Percentiles rank a stretch among this genome's conserved stretches.
Evolutionary conservation across 2,888 invertebrate genomes (phyloP).

Genomic region (Drosophila lacicola): DNA sequence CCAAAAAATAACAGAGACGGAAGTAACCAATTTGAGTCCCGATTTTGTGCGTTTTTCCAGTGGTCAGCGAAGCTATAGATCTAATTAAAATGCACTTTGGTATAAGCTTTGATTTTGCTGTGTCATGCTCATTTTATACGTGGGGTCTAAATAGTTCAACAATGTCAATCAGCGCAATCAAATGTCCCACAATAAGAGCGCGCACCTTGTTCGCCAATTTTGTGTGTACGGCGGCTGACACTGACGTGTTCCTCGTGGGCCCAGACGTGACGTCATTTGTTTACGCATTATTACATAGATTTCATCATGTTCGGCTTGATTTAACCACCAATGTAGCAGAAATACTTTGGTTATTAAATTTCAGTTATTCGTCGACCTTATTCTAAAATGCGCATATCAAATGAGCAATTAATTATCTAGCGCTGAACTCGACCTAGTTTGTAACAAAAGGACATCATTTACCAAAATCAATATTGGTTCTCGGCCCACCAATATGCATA

Average conservation of each 20-base stretch:
- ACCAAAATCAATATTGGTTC: constrained; percentile 55
- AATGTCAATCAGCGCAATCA: constrained; percentile 37
- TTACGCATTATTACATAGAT: constrained; percentile 12
- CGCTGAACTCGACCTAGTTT: constrained; percentile 44
- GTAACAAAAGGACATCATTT: constrained; percentile 25
- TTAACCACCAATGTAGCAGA: constrained; percentile 7
- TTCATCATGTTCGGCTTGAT: constrained; percentile 28
- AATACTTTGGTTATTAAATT: constrained; percentile 5
- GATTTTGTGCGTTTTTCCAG: constrained; percentile 7
- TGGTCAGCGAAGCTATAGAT: constrained; percentile 5
- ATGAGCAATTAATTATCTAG: constrained; percentile 20
- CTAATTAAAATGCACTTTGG: constrained; percentile 40
- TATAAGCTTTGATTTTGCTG: constrained; percentile 12
- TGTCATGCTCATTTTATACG: constrained; percentile 14
- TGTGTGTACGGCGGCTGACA: constrained; percentile 14
- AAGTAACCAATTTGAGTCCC: constrained; percentile 36
- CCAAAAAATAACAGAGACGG: constrained; percentile 32
- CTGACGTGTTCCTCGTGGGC: constrained; percentile 61
- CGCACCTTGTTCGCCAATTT: constrained; percentile 42
- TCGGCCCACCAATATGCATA: constrained; percentile 26
- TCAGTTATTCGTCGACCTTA: constrained; percentile 12
- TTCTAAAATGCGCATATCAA: constrained; percentile 21
- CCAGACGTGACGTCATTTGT: constrained; percentile 49
- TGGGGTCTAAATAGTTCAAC: constrained; percentile 30
- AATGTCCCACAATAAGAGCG: constrained; percentile 23